Evolutionary conservation across 1,140 invertebrate genomes (phyloP).

Genomic region (Hormaphis cornu): DNA sequence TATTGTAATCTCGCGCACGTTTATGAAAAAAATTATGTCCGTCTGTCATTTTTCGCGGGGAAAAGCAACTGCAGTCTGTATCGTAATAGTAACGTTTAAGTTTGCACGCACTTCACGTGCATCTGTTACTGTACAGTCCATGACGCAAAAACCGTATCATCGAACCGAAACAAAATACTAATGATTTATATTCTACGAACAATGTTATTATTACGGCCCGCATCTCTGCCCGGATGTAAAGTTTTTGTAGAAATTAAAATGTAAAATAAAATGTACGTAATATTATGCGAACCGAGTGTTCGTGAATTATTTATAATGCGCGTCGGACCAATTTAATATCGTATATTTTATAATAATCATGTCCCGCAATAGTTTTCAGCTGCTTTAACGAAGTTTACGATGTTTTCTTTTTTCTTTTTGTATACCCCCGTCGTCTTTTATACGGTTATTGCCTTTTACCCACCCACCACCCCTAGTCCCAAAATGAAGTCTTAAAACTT

Average conservation of each 20-base stretch:
- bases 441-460: conserved; percentile 8
- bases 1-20: too few relatives aligned
- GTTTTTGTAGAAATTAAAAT: background rate
- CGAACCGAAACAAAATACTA: background rate
- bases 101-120: too few relatives aligned
- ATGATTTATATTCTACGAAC: background rate
- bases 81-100: too few relatives aligned
- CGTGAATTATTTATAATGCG: conserved; percentile 9
- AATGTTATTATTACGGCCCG: background rate
- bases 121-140: too few relatives aligned
- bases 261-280: too few relatives aligned
- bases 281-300: background rate
- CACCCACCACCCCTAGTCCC: too few relatives aligned
- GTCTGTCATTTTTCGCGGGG: too few relatives aligned
- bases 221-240: background rate
- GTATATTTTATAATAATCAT: conserved; percentile 18
- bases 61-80: too few relatives aligned
- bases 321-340: background rate
- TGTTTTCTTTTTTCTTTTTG: background rate
- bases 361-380: conserved; percentile 5
- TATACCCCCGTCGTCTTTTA: background rate
- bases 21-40: too few relatives aligned
- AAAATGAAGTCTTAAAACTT: too few relatives aligned
- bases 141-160: background rate
- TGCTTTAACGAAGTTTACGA: conserved; percentile 3